Evolutionary conservation across 2,797 vertebrate genomes (phyloP).

Genomic region (Telmatherina bonti): DNA sequence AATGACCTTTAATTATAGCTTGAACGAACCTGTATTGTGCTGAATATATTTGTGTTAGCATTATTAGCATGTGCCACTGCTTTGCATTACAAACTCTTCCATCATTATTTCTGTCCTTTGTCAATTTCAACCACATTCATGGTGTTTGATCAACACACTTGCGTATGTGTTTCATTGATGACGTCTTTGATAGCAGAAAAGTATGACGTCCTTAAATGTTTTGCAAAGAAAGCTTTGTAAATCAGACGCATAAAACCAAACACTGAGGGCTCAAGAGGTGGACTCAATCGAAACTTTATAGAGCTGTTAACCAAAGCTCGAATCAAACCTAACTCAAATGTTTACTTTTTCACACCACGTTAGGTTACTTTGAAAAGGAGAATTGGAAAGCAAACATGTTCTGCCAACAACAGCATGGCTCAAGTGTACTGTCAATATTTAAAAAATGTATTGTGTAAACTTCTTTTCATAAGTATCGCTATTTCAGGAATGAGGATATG

Average conservation of each 20-base stretch:
- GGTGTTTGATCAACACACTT: conserved; percentile 12
- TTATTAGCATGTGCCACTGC: conserved; percentile 1
- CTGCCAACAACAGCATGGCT: conserved; percentile 51
- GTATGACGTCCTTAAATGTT: conserved; percentile 30
- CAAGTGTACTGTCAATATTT: conserved; percentile 66
- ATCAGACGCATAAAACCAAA: conserved; percentile 15
- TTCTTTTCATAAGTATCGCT: conserved; percentile 19
- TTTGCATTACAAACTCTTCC: neutral
- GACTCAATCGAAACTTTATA: conserved; percentile 42
- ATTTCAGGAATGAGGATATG: conserved; percentile 13
- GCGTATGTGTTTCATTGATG: conserved; percentile 34
- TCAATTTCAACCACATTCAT: conserved; percentile 8
- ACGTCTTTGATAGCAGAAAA: conserved; percentile 9
- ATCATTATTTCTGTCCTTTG: conserved; percentile 24
- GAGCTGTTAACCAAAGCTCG: conserved; percentile 36
- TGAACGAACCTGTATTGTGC: neutral
- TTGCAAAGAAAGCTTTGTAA: conserved; percentile 30
- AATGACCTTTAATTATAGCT: neutral
- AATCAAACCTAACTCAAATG: conserved; percentile 47
- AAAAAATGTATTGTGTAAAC: conserved; percentile 33
- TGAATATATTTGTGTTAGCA: neutral
- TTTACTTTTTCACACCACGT: conserved; percentile 52
- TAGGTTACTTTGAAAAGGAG: conserved; percentile 34
- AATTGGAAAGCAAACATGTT: conserved; percentile 54
- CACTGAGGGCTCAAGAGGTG: conserved; percentile 6